phyloP scores from a whole-genome alignment of 1,140 invertebrate genomes.

The Dinoponera quadriceps region DNA sequence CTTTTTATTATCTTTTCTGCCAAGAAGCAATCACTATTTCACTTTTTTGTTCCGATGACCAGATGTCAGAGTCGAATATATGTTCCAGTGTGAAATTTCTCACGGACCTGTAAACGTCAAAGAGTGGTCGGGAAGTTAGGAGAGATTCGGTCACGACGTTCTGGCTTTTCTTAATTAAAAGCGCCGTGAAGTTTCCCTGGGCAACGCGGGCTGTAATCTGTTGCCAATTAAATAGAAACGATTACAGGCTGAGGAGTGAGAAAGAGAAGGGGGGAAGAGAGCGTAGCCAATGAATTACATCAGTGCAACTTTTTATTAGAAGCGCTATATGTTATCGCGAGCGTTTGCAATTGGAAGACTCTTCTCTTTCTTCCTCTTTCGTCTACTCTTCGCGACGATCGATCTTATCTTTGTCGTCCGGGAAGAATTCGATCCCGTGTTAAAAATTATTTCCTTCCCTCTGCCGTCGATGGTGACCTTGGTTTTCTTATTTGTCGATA shows the following conservation, averaged over 20 bases:
- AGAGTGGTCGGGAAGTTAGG: neutral
- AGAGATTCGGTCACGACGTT: neutral
- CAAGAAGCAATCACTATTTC: no score
- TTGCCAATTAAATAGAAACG: conserved; percentile 37
- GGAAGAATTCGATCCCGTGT: conserved; percentile 16
- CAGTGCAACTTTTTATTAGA: neutral
- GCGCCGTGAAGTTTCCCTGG: neutral
- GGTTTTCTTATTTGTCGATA: conserved; percentile 29
- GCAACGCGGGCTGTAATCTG: neutral
- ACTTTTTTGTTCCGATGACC: no score
- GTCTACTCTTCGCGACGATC: no score
- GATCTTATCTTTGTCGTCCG: no score
- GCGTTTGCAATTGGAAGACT: no score
- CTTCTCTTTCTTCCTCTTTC: no score
- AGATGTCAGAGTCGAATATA: no score
- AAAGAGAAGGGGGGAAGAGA: no score
- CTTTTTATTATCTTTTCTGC: no score
- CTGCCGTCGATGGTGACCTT: conserved; percentile 3
- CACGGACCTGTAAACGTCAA: neutral
- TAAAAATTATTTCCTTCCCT: conserved; percentile 24
- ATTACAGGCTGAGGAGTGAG: neutral
- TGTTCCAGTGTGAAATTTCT: neutral
- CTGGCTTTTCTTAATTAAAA: conserved; percentile 45
- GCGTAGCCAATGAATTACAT: conserved; percentile 19
- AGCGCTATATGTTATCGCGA: no score